Percentiles rank a stretch among this genome's conserved stretches.
These are phyloP conservation scores for Plestiodon gilberti DNA, from an alignment of 2,113 vertebrate genomes.

Conservation along the genomic window DNA sequence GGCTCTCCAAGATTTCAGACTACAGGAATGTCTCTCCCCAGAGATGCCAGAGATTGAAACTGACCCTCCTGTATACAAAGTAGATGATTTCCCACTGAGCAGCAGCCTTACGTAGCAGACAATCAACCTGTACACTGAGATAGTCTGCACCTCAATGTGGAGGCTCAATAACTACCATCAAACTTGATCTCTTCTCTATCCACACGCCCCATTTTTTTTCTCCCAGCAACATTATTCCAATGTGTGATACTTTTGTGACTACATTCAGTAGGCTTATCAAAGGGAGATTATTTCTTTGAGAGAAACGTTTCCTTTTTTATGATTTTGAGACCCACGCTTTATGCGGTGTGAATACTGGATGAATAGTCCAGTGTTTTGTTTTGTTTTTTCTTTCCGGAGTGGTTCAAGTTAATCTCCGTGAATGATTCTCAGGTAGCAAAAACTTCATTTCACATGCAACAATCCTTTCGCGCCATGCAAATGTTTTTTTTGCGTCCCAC, in stretches of 20 bases:
- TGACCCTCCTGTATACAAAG: too few species aligned
- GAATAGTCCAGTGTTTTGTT: neutral
- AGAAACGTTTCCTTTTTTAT: neutral
- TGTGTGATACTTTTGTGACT: neutral
- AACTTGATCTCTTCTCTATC: neutral
- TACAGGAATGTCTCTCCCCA: too few species aligned
- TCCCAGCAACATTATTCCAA: neutral
- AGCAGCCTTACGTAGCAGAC: too few species aligned
- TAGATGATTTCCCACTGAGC: too few species aligned
- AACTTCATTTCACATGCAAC: neutral
- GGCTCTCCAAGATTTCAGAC: too few species aligned
- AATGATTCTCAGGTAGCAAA: conserved; percentile 30
- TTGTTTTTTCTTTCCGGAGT: conserved; percentile 16
- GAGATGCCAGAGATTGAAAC: too few species aligned
- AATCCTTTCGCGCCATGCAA: neutral
- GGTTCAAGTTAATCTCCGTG: conserved; percentile 21
- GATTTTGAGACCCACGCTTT: neutral
- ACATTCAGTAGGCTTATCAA: neutral
- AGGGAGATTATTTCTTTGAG: neutral
- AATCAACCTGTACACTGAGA: neutral
- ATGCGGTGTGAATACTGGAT: neutral
- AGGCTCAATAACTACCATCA: neutral
- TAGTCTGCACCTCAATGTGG: neutral
- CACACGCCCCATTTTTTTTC: neutral
- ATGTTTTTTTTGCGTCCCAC: neutral